A percentile compares a stretch with the other conserved stretches of the same genome.
These are phyloP conservation scores for Drepana arcuata DNA, from an alignment of 1,140 invertebrate species.

Conservation along the genomic window DNA sequence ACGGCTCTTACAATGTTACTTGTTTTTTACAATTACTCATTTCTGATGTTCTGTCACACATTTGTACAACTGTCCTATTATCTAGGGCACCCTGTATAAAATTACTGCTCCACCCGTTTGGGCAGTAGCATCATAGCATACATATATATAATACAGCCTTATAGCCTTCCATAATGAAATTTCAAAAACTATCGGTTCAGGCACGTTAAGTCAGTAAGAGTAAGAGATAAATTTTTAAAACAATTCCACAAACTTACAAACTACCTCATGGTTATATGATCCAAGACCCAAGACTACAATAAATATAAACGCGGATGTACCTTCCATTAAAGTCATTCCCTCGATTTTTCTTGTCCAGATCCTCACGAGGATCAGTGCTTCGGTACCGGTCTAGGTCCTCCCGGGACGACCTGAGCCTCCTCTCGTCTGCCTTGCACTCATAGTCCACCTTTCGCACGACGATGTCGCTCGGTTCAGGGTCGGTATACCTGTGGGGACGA, in stretches of 20 bases:
- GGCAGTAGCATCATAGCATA: too few relatives aligned
- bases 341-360: slow-evolving; percentile 31
- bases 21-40: too few relatives aligned
- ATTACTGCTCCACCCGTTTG: too few relatives aligned
- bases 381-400: slow-evolving; percentile 48
- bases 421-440: slow-evolving; percentile 33
- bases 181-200: neutral
- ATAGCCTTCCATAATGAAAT: too few relatives aligned
- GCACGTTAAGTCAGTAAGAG: too few relatives aligned
- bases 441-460: slow-evolving; percentile 41
- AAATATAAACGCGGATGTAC: too few relatives aligned
- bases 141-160: too few relatives aligned
- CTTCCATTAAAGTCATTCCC: slow-evolving; percentile 36
- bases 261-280: neutral
- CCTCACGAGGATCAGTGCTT: slow-evolving; percentile 33
- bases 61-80: too few relatives aligned
- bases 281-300: too few relatives aligned
- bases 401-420: slow-evolving; percentile 36
- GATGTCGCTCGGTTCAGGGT: slow-evolving; percentile 58
- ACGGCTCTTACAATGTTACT: too few relatives aligned
- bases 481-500: slow-evolving; percentile 56
- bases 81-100: too few relatives aligned
- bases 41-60: too few relatives aligned
- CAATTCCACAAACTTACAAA: neutral
- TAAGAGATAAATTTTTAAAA: neutral